Evolutionary conservation across 2,888 invertebrate genomes (phyloP).

Genomic region (Trissonchulus latispiculum): DNA sequence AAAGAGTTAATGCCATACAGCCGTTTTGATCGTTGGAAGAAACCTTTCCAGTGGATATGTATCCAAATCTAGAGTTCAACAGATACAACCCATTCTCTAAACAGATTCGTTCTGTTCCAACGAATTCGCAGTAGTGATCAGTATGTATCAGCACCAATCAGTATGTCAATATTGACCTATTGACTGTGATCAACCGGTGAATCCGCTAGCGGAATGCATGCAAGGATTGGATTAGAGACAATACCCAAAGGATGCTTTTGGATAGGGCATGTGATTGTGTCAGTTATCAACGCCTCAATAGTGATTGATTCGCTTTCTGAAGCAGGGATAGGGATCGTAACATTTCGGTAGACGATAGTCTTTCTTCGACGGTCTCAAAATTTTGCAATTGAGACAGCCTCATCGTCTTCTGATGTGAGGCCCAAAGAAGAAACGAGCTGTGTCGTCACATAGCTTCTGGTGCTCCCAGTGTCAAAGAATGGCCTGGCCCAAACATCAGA

Average conservation of each 20-base stretch:
- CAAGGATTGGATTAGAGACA: not conserved
- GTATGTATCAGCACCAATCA: not conserved
- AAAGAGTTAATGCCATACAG: not conserved
- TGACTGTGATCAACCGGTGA: not conserved
- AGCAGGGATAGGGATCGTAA: not conserved
- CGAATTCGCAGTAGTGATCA: conserved; percentile 1
- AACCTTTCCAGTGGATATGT: not conserved
- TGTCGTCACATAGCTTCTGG: not conserved
- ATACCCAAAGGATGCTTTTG: not conserved
- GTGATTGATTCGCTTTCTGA: not conserved
- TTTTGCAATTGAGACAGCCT: not conserved
- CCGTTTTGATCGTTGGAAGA: not conserved
- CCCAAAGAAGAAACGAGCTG: not conserved
- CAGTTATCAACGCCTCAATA: not conserved
- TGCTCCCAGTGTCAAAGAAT: conserved; percentile 7
- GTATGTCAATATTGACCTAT: not conserved
- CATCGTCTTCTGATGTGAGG: not conserved
- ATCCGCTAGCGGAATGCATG: not conserved
- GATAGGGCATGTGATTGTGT: conserved; percentile 1
- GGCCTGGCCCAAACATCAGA: not conserved
- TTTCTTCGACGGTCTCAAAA: not conserved
- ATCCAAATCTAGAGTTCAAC: not conserved
- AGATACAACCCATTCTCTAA: not conserved
- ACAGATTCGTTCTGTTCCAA: not conserved
- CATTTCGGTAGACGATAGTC: not conserved